A percentile compares a stretch with the other conserved stretches of the same genome.
Conservation (phyloP, 2,797 vertebrate species). For the Anguilla anguilla region DNA sequence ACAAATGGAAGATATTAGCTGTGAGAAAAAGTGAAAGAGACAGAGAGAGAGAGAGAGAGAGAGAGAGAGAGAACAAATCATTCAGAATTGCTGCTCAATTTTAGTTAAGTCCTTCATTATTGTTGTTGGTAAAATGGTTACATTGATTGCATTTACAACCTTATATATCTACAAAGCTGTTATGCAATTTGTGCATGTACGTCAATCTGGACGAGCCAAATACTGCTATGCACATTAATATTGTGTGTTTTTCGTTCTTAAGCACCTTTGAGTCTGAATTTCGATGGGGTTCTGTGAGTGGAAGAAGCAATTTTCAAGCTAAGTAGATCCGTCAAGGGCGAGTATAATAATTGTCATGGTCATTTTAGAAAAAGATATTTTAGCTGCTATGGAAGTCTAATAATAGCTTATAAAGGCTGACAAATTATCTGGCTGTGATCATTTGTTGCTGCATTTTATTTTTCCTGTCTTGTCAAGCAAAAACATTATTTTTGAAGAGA, state of each 20-base stretch:
- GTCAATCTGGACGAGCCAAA: background rate
- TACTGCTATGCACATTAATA: background rate
- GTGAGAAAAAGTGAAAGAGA: too few relatives aligned
- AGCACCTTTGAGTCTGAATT: too few relatives aligned
- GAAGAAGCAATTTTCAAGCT: background rate
- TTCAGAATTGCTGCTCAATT: background rate
- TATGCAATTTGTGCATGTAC: background rate
- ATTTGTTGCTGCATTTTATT: background rate
- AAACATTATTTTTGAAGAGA: background rate
- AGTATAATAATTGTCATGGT: background rate
- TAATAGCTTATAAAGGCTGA: background rate
- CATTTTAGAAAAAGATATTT: conserved; percentile 19
- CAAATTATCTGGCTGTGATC: conserved; percentile 7
- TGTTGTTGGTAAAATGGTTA: background rate
- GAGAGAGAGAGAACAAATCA: conserved; percentile 1
- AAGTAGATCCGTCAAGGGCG: background rate
- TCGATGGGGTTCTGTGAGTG: background rate
- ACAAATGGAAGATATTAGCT: background rate
- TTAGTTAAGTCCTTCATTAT: conserved; percentile 3
- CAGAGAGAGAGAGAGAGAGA: too few relatives aligned
- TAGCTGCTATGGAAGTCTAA: conserved; percentile 14
- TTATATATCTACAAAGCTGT: background rate
- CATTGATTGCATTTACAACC: background rate
- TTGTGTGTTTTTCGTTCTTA: background rate
- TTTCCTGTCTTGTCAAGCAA: background rate